Evolutionary conservation across 92 coral and sea anemone species (phyloP).

Genomic region (Porites divaricata): DNA sequence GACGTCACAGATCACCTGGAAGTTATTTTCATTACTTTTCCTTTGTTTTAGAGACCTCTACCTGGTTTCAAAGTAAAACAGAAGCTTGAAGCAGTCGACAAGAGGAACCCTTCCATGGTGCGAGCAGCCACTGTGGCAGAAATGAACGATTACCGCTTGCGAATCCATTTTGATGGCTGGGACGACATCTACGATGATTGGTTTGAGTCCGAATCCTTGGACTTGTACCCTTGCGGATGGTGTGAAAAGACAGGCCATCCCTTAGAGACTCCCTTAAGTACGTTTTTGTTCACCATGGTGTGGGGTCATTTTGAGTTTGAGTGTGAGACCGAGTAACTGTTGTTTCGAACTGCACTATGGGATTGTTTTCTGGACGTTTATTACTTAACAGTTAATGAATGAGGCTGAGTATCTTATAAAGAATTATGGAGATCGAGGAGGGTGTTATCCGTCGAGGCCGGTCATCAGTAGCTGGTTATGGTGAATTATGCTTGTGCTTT

Average conservation of each 20-base stretch:
- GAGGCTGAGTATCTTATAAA: too few relatives aligned
- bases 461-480: too few relatives aligned
- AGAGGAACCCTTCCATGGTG: slow-evolving; percentile 89
- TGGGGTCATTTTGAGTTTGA: too few relatives aligned
- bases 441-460: too few relatives aligned
- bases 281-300: background rate
- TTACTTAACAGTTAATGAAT: too few relatives aligned
- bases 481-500: too few relatives aligned
- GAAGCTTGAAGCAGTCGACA: slow-evolving; percentile 95
- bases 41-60: slow-evolving; percentile 56
- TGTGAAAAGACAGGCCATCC: slow-evolving; percentile 80
- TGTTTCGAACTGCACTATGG: too few relatives aligned
- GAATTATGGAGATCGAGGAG: too few relatives aligned
- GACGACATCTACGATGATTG: slow-evolving; percentile 97
- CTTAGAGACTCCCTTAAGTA: slow-evolving; percentile 84
- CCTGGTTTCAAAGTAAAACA: slow-evolving; percentile 80
- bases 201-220: slow-evolving; percentile 84
- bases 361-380: too few relatives aligned
- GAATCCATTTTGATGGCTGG: slow-evolving; percentile 99
- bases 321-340: too few relatives aligned
- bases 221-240: slow-evolving; percentile 85
- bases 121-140: slow-evolving; percentile 88
- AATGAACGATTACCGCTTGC: slow-evolving; percentile 82
- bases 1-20: too few relatives aligned
- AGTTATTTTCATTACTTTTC: background rate